A percentile compares a stretch with the other conserved stretches of the same genome.
Conservation (phyloP, 2,113 vertebrate genomes). For the Pardalotus punctatus region DNA sequence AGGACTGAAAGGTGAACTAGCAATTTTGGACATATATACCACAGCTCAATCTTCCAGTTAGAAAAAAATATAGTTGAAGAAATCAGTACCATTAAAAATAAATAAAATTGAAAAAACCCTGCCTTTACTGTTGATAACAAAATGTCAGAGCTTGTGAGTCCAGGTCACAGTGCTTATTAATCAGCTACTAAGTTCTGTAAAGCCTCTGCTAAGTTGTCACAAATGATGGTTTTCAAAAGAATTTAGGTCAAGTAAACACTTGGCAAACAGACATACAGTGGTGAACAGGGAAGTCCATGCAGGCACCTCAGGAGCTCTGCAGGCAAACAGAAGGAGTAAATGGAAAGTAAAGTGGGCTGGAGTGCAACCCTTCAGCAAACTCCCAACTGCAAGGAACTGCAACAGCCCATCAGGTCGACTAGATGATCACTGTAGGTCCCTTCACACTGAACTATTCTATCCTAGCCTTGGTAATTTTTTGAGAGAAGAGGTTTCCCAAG, state of each 20-base stretch:
- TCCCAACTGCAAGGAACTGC: not conserved
- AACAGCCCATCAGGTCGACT: not conserved
- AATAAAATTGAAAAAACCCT: not conserved
- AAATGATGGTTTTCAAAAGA: conserved; percentile 18
- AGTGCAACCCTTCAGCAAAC: not conserved
- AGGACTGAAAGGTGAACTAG: not conserved
- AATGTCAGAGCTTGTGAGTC: not conserved
- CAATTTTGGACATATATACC: not conserved
- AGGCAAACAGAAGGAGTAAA: not conserved
- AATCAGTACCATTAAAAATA: not conserved
- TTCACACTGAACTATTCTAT: not conserved
- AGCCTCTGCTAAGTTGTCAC: not conserved
- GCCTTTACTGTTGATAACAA: not conserved
- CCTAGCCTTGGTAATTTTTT: not conserved
- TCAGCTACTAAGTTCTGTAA: not conserved
- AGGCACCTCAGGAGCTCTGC: not conserved
- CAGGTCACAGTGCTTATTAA: not conserved
- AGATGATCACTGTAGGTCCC: not conserved
- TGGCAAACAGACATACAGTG: not conserved
- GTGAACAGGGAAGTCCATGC: not conserved
- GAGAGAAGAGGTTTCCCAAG: not conserved
- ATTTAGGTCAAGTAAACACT: conserved; percentile 35
- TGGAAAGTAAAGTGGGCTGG: not conserved
- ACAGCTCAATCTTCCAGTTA: not conserved
- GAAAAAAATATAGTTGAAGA: not conserved